Percentiles rank a stretch among this genome's conserved stretches.
Evolutionary conservation across 2,888 invertebrate genomes (phyloP).

Genomic region (Leptinotarsa haldemani): DNA sequence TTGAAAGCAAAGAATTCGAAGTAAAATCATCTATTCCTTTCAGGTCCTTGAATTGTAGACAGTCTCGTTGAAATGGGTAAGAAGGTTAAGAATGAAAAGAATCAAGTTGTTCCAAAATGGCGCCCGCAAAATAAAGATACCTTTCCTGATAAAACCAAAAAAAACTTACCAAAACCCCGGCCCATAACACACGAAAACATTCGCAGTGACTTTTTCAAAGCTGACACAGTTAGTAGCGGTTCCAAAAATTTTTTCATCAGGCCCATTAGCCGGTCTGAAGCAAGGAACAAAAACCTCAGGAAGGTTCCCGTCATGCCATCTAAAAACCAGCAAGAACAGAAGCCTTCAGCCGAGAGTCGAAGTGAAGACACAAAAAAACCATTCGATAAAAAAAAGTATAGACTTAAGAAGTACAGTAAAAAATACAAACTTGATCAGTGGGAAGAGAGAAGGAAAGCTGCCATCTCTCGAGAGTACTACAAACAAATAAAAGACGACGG

Average conservation of each 20-base stretch:
- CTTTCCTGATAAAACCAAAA: slow-evolving; percentile 37
- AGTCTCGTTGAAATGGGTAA: slow-evolving; percentile 36
- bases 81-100: slow-evolving; percentile 2
- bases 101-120: slow-evolving; percentile 35
- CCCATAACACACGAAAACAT: slow-evolving; percentile 28
- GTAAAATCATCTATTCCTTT: slow-evolving; percentile 26
- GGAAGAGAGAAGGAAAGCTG: slow-evolving; percentile 74
- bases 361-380: slow-evolving; percentile 66
- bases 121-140: slow-evolving; percentile 35
- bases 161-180: not conserved
- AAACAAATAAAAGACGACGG: slow-evolving; percentile 67
- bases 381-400: slow-evolving; percentile 77
- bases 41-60: slow-evolving; percentile 26
- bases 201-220: slow-evolving; percentile 24
- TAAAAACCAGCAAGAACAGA: slow-evolving; percentile 12
- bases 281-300: not conserved
- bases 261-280: not conserved
- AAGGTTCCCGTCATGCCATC: not conserved
- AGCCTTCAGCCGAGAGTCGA: not conserved
- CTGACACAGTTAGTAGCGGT: slow-evolving; percentile 23
- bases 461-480: slow-evolving; percentile 69
- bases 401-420: slow-evolving; percentile 77
- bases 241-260: slow-evolving; percentile 36
- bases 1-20: not conserved
- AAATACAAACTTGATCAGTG: slow-evolving; percentile 77